Base-by-base conservation (phyloP, 2,797 vertebrate genomes). In the Spheniscus humboldti region DNA sequence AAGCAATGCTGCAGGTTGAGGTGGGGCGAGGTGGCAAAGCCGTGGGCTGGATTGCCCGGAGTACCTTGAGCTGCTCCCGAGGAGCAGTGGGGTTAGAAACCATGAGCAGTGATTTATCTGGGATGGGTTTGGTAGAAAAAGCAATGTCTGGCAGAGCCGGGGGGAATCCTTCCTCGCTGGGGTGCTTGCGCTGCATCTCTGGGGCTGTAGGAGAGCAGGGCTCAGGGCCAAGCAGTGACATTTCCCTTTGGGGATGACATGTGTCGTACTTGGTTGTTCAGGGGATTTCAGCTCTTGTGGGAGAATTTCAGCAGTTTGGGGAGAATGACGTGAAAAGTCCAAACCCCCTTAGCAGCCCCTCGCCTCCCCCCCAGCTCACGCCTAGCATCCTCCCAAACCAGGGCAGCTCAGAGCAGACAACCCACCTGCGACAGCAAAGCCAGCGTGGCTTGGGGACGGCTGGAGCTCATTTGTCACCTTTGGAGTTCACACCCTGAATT, bases 311-410 rank as follows among this genome's bases (percentile, higher is more conserved):
- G 95, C 31, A 35, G 67, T 92, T 95, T 83, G 52, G 18, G 81
- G 67, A 88, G 97, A 95, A 92, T 31, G 87, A 95, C 86, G 82
- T 87, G 95, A 77, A 79, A 79, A 48, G 24, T 37, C 74, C 57
- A 63, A 74, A 73, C 64, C 53, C 92, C 94, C 75, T 53, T 80
- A 88, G 96, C 93, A 97, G 97, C 92, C 96, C 95, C 86, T 64
- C 3, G 4, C 10, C 50, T 3, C 9, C 50, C 18, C 17, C n/a
- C 7, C 0, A 0, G 4, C 13, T 35, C 5, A 0, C 2, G 9
- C 71, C 56, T 63, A 52, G 80, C 53, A 27, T 25, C 64, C 22
- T 16, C 59, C 60, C 43, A 11, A 18, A 10, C 4, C 2, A 0
- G 35, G n/a, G 35, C 45, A 37, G 66, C 33, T 24, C 5, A 3